Conservation (phyloP, 2,113 vertebrate genomes). For the Chaetodon trifascialis region DNA sequence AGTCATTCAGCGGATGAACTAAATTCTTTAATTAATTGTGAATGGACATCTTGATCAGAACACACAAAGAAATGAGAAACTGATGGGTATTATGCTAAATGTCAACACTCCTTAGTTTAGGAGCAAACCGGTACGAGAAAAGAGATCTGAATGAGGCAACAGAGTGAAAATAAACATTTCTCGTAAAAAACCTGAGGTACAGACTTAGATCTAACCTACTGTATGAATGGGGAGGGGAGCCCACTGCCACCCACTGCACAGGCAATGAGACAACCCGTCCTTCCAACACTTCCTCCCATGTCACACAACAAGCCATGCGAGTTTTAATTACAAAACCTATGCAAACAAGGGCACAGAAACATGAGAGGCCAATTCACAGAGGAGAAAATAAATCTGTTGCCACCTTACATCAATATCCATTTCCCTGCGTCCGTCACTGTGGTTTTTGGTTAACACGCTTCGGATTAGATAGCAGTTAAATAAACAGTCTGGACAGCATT, state of each 20-base stretch:
- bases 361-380: constrained; percentile 60
- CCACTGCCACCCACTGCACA: constrained; percentile 27
- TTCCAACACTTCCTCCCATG: constrained; percentile 38
- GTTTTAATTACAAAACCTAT: constrained; percentile 79
- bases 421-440: constrained; percentile 71
- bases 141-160: background rate
- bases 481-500: constrained; percentile 65
- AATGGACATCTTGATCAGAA: constrained; percentile 41
- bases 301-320: constrained; percentile 57
- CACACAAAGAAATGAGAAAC: constrained; percentile 20
- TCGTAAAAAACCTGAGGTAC: constrained; percentile 9
- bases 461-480: constrained; percentile 77
- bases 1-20: constrained; percentile 35
- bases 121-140: background rate
- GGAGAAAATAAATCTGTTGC: constrained; percentile 74
- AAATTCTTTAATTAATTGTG: constrained; percentile 52
- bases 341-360: constrained; percentile 76
- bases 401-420: constrained; percentile 71
- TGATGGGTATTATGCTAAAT: constrained; percentile 6
- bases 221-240: constrained; percentile 8
- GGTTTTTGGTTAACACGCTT: constrained; percentile 76
- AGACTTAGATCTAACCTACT: constrained; percentile 36
- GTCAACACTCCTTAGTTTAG: constrained; percentile 9
- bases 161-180: constrained; percentile 38
- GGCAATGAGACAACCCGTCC: constrained; percentile 41